Percentiles rank a stretch among this genome's conserved stretches.
Evolutionary conservation across 2,888 invertebrate species (phyloP).

Genomic region (Drosophila bunnanda): DNA sequence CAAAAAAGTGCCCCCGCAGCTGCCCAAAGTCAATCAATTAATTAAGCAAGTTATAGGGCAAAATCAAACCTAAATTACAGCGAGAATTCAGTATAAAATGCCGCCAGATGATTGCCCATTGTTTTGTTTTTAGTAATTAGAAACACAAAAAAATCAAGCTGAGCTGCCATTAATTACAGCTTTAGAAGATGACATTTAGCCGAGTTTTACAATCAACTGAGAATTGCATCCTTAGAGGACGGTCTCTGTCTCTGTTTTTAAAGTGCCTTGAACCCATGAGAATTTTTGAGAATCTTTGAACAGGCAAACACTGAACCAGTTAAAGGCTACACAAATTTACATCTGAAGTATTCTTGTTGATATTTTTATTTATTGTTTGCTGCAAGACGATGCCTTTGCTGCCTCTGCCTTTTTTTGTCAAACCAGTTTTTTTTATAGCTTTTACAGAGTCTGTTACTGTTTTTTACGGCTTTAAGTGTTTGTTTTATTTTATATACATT

Average conservation of each 20-base stretch:
- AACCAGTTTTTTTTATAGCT: constrained; percentile 67
- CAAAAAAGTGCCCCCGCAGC: constrained; percentile 10
- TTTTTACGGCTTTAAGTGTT: neutral
- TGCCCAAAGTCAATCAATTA: constrained; percentile 45
- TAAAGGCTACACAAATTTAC: constrained; percentile 23
- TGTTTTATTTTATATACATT: neutral
- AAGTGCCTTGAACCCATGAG: constrained; percentile 41
- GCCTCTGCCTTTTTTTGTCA: constrained; percentile 54
- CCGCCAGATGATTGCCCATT: constrained; percentile 35
- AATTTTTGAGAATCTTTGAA: constrained; percentile 25
- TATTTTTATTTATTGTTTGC: constrained; percentile 60
- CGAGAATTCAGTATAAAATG: constrained; percentile 28
- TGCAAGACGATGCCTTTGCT: constrained; percentile 28
- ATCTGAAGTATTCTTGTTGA: constrained; percentile 61
- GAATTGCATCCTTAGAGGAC: constrained; percentile 50
- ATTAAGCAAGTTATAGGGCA: constrained; percentile 43
- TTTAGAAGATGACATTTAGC: constrained; percentile 35
- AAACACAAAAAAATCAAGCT: neutral
- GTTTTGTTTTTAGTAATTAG: constrained; percentile 28
- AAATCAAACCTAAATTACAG: constrained; percentile 39
- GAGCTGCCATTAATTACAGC: constrained; percentile 31
- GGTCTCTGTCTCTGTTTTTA: constrained; percentile 11
- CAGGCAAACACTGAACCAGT: constrained; percentile 43
- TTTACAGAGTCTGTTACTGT: constrained; percentile 21
- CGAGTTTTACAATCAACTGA: constrained; percentile 16